Evolutionary conservation across 2,888 invertebrate genomes (phyloP).

Genomic region (Parnassius orleans): DNA sequence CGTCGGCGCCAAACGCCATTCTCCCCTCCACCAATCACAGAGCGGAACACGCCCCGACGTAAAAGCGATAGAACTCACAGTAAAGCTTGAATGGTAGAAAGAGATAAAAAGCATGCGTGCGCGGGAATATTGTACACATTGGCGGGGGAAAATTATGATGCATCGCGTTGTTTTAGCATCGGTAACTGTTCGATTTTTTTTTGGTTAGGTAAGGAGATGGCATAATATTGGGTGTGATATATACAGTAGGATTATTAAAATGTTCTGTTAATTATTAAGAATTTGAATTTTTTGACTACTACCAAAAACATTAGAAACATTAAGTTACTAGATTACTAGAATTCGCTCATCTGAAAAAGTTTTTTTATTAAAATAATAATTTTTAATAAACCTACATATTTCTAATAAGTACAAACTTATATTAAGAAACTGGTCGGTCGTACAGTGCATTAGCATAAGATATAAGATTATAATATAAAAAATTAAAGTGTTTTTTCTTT

Average conservation of each 20-base stretch:
- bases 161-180: slow-evolving; percentile 78
- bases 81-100: slow-evolving; percentile 37
- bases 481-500: too few relatives aligned
- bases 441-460: too few relatives aligned
- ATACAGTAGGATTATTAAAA: neutral
- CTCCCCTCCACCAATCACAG: slow-evolving; percentile 72
- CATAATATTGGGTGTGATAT: slow-evolving; percentile 21
- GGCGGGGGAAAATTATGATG: slow-evolving; percentile 73
- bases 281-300: neutral
- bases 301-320: too few relatives aligned
- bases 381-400: neutral
- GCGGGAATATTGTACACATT: slow-evolving; percentile 47
- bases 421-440: too few relatives aligned
- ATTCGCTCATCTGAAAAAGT: neutral
- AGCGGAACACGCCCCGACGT: slow-evolving; percentile 65
- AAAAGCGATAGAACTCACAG: slow-evolving; percentile 43
- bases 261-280: slow-evolving; percentile 1
- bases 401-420: too few relatives aligned
- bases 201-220: slow-evolving; percentile 58
- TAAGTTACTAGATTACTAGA: too few relatives aligned
- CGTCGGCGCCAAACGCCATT: slow-evolving; percentile 56
- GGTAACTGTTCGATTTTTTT: slow-evolving; percentile 70
- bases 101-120: slow-evolving; percentile 60
- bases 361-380: neutral
- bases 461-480: too few relatives aligned